A percentile compares a stretch with the other conserved stretches of the same genome.
These are phyloP conservation scores for Holocentrus rufus DNA, from an alignment of 2,797 vertebrate species.

Conservation along the genomic window DNA sequence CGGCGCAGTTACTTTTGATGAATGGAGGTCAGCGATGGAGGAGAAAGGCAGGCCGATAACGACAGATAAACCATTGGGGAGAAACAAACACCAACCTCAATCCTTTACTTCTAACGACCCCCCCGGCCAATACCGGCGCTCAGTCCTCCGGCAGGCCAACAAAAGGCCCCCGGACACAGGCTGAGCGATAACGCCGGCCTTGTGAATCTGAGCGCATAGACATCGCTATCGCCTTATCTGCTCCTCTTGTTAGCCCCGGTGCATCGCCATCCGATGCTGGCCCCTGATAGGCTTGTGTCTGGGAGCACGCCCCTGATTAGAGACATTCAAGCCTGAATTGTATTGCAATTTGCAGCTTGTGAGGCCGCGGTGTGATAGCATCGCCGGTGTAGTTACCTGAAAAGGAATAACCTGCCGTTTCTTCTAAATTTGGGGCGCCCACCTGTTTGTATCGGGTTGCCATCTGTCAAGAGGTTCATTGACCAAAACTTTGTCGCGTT, in stretches of 20 bases:
- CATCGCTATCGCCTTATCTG: conserved; percentile 43
- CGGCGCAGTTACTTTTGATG: conserved; percentile 72
- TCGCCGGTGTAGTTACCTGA: conserved; percentile 39
- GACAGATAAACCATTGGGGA: conserved; percentile 45
- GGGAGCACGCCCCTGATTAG: conserved; percentile 42
- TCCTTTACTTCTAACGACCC: conserved; percentile 63
- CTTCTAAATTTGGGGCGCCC: conserved; percentile 12
- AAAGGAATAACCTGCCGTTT: conserved; percentile 48
- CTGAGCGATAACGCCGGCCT: conserved; percentile 44
- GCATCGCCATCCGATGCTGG: conserved; percentile 33
- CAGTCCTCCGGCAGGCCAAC: conserved; percentile 41
- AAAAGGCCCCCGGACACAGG: conserved; percentile 39
- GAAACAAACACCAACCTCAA: conserved; percentile 59
- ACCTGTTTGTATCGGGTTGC: conserved; percentile 33
- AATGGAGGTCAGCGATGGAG: conserved; percentile 65
- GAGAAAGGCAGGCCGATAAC: conserved; percentile 71
- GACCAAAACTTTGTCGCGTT: conserved; percentile 21
- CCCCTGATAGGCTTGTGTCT: conserved; percentile 58
- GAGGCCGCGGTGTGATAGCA: conserved; percentile 44
- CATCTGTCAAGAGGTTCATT: conserved; percentile 18
- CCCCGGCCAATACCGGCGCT: conserved; percentile 32
- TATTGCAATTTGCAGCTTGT: conserved; percentile 60
- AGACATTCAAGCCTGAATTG: conserved; percentile 52
- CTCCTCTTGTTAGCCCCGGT: conserved; percentile 8
- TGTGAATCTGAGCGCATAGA: conserved; percentile 18